These are phyloP conservation scores for Lanius collurio DNA, from an alignment of 2,113 vertebrate genomes.

Conservation along the genomic window DNA sequence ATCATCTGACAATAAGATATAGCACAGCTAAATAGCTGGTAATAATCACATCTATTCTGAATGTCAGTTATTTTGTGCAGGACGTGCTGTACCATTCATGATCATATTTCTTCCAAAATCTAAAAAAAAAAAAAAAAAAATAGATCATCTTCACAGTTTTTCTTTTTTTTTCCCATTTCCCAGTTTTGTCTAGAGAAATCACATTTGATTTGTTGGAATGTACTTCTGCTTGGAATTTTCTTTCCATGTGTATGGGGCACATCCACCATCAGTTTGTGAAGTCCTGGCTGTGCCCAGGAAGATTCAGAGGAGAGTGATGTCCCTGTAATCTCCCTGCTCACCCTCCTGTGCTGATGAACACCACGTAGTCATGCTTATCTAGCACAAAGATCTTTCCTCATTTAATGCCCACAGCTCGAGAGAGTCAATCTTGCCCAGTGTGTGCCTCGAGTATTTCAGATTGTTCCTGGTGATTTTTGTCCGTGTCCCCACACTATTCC, in stretches of 20 bases:
- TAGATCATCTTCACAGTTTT: neutral
- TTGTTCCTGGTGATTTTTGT: neutral
- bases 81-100: neutral
- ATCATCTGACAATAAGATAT: neutral
- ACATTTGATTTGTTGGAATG: neutral
- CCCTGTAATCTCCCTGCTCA: constrained; percentile 33
- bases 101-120: neutral
- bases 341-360: constrained; percentile 7
- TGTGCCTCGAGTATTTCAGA: neutral
- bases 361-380: constrained; percentile 39
- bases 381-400: constrained; percentile 40
- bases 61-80: neutral
- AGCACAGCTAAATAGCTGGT: neutral
- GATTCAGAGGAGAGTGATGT: constrained; percentile 44
- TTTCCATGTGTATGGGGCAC: neutral
- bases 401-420: constrained; percentile 18
- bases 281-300: constrained; percentile 18
- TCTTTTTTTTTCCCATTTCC: neutral
- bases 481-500: neutral
- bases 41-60: neutral
- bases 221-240: neutral
- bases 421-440: neutral
- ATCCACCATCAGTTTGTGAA: constrained; percentile 18
- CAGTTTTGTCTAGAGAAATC: neutral
- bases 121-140: neutral